Conservation (phyloP, 2,113 vertebrate species). For the Rhabdomys dilectus region DNA sequence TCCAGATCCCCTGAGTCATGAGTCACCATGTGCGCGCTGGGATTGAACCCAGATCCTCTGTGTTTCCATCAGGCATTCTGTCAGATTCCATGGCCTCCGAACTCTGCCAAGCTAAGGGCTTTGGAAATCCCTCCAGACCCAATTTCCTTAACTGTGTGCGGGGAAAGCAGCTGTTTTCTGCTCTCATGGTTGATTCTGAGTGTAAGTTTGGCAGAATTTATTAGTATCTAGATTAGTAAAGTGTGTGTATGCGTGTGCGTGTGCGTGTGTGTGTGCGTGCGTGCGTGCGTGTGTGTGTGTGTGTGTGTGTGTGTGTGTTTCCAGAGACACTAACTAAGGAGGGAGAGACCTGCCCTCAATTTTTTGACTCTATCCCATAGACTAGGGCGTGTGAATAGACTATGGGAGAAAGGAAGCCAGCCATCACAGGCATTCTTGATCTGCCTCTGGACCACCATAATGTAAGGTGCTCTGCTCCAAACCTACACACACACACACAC, state of each 20-base stretch:
- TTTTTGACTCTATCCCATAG: not conserved
- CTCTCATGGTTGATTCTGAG: not conserved
- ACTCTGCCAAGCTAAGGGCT: not conserved
- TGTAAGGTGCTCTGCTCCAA: not conserved
- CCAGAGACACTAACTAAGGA: not conserved
- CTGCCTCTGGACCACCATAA: not conserved
- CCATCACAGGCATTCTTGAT: not conserved
- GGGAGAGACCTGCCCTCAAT: not conserved
- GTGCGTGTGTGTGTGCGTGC: not conserved
- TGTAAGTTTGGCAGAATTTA: not conserved
- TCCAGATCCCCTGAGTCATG: not conserved
- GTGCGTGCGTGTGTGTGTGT: not conserved
- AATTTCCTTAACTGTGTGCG: not conserved
- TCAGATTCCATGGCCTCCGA: not conserved
- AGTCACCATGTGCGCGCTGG: not conserved
- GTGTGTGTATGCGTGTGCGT: not conserved
- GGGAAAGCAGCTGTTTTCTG: not conserved
- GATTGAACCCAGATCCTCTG: not conserved
- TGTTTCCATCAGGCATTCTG: not conserved
- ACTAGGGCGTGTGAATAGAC: not conserved
- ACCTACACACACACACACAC: not conserved
- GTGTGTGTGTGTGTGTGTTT: not conserved
- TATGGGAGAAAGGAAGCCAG: not conserved
- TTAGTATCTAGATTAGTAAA: not conserved
- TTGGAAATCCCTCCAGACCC: not conserved